Percentiles rank a stretch among this genome's conserved stretches.
These are phyloP conservation scores for Campoplex nolae DNA, from an alignment of 2,888 invertebrate species.

Conservation along the genomic window DNA sequence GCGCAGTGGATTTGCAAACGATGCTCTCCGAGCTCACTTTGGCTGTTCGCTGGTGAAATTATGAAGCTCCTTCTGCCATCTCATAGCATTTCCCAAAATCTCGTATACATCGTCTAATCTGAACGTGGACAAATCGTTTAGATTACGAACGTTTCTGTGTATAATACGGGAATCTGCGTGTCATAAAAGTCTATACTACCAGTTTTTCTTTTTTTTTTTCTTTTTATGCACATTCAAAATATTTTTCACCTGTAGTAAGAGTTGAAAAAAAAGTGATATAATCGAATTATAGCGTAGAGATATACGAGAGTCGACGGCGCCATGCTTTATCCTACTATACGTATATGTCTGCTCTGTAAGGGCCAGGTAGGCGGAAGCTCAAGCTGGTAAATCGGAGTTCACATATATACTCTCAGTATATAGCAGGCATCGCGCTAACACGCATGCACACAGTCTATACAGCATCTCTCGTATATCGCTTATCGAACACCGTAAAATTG, in stretches of 20 bases:
- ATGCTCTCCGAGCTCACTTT: slow-evolving; percentile 44
- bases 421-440: neutral
- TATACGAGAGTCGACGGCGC: slow-evolving; percentile 43
- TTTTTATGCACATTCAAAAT: neutral
- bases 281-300: slow-evolving; percentile 39
- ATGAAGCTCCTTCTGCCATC: slow-evolving; percentile 34
- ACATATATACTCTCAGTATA: neutral
- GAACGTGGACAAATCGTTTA: slow-evolving; percentile 7
- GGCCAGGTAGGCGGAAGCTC: neutral
- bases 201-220: neutral
- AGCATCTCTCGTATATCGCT: slow-evolving; percentile 60
- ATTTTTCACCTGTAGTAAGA: neutral
- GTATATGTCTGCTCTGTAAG: neutral
- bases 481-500: slow-evolving; percentile 65
- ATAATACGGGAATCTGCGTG: neutral
- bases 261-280: no score
- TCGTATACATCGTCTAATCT: neutral
- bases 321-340: slow-evolving; percentile 35
- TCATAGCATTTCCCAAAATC: slow-evolving; percentile 17
- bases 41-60: slow-evolving; percentile 38
- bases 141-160: slow-evolving; percentile 6
- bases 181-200: neutral
- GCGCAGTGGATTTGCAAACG: slow-evolving; percentile 34
- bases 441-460: slow-evolving; percentile 5
- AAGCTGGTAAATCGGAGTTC: neutral